Percentiles rank a stretch among this genome's conserved stretches.
Evolutionary conservation across 2,888 invertebrate species (phyloP).

Genomic region (Hipparchia semele): DNA sequence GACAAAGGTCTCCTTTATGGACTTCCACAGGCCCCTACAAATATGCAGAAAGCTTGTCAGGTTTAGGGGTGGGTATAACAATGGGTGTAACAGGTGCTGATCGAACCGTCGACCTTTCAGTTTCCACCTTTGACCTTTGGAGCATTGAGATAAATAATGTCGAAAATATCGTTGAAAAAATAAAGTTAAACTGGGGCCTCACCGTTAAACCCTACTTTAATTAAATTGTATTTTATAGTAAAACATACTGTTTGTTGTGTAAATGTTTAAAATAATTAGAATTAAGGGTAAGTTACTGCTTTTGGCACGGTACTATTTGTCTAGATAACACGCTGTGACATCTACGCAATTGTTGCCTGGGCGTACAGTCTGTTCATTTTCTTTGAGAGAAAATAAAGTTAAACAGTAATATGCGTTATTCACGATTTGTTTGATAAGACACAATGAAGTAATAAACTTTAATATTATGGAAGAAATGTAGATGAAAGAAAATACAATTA

Average conservation of each 20-base stretch:
- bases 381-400: background rate
- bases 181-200: too few species aligned
- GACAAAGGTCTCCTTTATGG: too few species aligned
- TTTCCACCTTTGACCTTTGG: too few species aligned
- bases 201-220: background rate
- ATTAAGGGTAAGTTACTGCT: slow-evolving; percentile 14
- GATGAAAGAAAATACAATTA: too few species aligned
- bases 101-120: too few species aligned
- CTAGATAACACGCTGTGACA: slow-evolving; percentile 11
- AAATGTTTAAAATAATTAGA: slow-evolving; percentile 12
- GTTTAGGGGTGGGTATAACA: too few species aligned
- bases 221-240: slow-evolving; percentile 4
- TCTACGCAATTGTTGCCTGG: slow-evolving; percentile 5
- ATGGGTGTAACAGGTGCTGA: too few species aligned
- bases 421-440: background rate
- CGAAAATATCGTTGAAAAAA: too few species aligned
- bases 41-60: too few species aligned
- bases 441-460: background rate
- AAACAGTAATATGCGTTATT: background rate
- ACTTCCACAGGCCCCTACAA: too few species aligned
- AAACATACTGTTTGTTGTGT: slow-evolving; percentile 11
- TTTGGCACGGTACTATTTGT: slow-evolving; percentile 13
- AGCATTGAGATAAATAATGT: too few species aligned
- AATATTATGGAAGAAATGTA: background rate
- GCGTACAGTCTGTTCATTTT: slow-evolving; percentile 1